Conservation (phyloP, 2,888 invertebrate species). For the Drosophila kanekoi region DNA sequence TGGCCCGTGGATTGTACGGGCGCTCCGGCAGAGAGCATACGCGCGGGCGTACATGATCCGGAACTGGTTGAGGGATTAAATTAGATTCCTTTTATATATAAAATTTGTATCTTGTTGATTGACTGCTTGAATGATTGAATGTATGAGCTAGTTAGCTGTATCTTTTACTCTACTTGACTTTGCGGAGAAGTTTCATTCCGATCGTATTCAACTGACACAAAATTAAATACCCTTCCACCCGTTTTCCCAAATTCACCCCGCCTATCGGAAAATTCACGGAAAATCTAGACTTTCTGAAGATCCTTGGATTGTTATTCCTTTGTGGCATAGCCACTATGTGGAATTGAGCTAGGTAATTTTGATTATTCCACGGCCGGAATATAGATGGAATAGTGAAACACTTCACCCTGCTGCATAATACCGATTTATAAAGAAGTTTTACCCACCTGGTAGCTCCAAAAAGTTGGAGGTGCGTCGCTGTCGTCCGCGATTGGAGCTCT, state of each 20-base stretch:
- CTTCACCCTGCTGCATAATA: neutral
- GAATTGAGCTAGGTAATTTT: no score
- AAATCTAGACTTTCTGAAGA: no score
- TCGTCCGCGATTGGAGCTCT: slow-evolving; percentile 90
- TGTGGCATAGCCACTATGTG: no score
- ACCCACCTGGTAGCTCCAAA: slow-evolving; percentile 92
- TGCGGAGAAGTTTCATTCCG: no score
- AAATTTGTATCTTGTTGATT: neutral
- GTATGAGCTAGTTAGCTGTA: neutral
- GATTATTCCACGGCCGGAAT: no score
- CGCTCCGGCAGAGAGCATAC: slow-evolving; percentile 95
- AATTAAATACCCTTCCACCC: no score
- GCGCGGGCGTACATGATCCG: slow-evolving; percentile 92
- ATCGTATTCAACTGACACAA: no score
- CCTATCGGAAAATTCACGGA: no score
- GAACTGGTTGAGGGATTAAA: slow-evolving; percentile 87
- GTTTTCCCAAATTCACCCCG: no score
- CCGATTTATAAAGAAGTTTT: neutral
- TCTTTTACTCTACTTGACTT: neutral
- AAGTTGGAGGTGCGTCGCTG: slow-evolving; percentile 94
- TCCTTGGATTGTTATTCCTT: no score
- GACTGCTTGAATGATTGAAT: neutral
- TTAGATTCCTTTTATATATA: neutral
- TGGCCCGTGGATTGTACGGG: slow-evolving; percentile 93
- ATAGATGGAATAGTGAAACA: no score